These are phyloP conservation scores for Apolygus lucorum DNA, from an alignment of 1,140 invertebrate species.

Conservation along the genomic window DNA sequence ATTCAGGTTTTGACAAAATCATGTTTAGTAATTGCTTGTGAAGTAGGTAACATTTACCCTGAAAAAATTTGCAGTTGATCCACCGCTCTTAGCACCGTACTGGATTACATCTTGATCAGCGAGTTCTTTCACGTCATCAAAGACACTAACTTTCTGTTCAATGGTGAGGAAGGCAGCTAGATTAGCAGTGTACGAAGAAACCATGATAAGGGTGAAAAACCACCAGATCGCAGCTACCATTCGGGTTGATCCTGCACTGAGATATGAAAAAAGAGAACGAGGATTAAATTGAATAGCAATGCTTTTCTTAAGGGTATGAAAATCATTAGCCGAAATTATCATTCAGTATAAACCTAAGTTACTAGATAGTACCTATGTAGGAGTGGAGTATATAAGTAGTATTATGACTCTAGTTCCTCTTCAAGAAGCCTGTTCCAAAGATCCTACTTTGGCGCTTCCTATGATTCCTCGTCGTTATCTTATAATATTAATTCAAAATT, in stretches of 20 bases:
- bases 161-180: conserved; percentile 91
- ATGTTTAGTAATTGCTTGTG: neutral
- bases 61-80: conserved; percentile 78
- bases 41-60: too few relatives aligned
- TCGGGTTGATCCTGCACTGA: conserved; percentile 43
- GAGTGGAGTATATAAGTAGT: too few relatives aligned
- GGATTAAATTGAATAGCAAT: neutral
- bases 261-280: neutral
- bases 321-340: too few relatives aligned
- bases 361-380: too few relatives aligned
- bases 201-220: conserved; percentile 92
- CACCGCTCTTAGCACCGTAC: conserved; percentile 73
- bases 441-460: too few relatives aligned
- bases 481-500: too few relatives aligned
- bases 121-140: conserved; percentile 77
- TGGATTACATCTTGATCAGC: conserved; percentile 67
- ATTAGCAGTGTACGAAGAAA: conserved; percentile 94
- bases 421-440: too few relatives aligned
- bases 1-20: neutral
- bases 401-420: too few relatives aligned
- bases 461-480: too few relatives aligned
- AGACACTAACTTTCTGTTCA: conserved; percentile 70
- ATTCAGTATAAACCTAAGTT: too few relatives aligned
- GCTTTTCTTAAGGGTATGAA: neutral
- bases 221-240: conserved; percentile 66